These are phyloP conservation scores for Atta texana DNA, from an alignment of 1,140 invertebrate species.

Conservation along the genomic window DNA sequence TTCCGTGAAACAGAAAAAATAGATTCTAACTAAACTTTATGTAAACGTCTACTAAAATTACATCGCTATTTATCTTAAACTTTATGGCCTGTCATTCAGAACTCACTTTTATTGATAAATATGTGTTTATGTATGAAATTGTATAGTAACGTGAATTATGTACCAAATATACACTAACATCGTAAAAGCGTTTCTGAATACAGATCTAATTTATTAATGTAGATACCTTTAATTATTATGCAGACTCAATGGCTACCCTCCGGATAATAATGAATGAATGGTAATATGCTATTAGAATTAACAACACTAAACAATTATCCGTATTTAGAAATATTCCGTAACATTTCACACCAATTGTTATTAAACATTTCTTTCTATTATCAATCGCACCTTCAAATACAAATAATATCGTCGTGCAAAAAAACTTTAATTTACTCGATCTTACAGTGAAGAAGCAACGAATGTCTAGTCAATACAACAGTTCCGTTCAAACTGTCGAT, in stretches of 20 bases:
- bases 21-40: too few species aligned
- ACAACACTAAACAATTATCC: not conserved
- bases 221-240: not conserved
- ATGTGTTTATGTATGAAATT: too few species aligned
- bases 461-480: not conserved
- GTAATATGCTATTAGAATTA: not conserved
- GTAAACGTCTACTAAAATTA: too few species aligned
- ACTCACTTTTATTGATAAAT: too few species aligned
- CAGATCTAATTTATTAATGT: not conserved
- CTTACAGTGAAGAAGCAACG: too few species aligned
- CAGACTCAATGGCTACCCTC: not conserved
- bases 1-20: too few species aligned
- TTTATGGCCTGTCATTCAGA: too few species aligned
- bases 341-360: not conserved
- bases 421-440: not conserved
- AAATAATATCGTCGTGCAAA: not conserved
- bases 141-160: too few species aligned
- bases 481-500: not conserved
- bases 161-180: too few species aligned
- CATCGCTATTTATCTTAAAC: too few species aligned
- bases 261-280: not conserved
- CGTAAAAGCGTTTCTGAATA: too few species aligned
- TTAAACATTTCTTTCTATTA: not conserved
- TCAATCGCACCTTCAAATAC: not conserved
- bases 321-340: not conserved